Percentiles rank a stretch among this genome's conserved stretches.
These are phyloP conservation scores for Chionomys nivalis DNA, from an alignment of 2,113 vertebrate genomes.

Conservation along the genomic window DNA sequence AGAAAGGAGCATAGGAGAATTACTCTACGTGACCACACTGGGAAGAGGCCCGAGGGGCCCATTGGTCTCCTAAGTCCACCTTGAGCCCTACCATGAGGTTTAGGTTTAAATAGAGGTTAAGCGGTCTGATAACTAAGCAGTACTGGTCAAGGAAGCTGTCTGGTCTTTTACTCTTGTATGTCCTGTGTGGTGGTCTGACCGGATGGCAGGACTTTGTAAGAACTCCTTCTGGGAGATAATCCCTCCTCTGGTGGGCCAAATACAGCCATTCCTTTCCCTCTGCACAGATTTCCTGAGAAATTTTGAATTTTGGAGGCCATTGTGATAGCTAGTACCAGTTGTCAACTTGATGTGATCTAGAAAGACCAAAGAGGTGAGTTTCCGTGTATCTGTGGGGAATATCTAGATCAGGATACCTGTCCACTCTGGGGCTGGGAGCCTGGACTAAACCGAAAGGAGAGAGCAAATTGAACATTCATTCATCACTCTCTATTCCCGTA, in stretches of 20 bases:
- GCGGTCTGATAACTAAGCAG: too few species aligned
- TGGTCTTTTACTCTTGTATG: background rate
- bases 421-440: too few species aligned
- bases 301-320: too few species aligned
- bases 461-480: too few species aligned
- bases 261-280: background rate
- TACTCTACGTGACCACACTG: background rate
- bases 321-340: background rate
- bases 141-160: background rate
- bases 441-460: background rate
- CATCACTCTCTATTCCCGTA: background rate
- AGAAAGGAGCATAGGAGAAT: background rate
- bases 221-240: background rate
- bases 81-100: background rate
- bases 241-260: background rate
- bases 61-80: background rate
- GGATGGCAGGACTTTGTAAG: background rate
- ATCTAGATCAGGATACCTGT: background rate
- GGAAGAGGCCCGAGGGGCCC: background rate
- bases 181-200: background rate
- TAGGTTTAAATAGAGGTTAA: background rate
- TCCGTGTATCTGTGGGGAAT: background rate
- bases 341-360: background rate
- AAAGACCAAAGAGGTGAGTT: background rate
- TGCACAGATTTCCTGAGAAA: background rate